A percentile compares a stretch with the other conserved stretches of the same genome.
phyloP scores from a whole-genome alignment of 2,888 invertebrate genomes.

The Hypercompe scribonia region DNA sequence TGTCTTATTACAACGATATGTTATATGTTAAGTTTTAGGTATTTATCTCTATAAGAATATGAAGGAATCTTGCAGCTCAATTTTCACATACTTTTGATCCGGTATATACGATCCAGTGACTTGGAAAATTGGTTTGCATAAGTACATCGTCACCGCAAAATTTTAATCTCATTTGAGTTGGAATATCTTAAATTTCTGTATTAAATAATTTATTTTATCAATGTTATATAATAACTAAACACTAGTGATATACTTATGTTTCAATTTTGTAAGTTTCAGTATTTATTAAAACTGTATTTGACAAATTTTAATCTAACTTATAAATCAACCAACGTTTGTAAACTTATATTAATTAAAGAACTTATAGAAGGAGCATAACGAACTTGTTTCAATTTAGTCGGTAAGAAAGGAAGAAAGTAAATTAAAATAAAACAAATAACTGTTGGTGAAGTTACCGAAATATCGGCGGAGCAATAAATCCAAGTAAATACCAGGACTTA shows the following conservation, averaged over 20 bases:
- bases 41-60: not conserved
- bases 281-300: slow-evolving; percentile 16
- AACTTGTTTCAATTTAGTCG: slow-evolving; percentile 47
- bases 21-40: not conserved
- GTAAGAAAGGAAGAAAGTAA: slow-evolving; percentile 38
- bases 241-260: not conserved
- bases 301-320: not conserved
- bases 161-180: slow-evolving; percentile 17
- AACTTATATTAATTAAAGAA: slow-evolving; percentile 44
- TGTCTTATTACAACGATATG: not conserved
- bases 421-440: slow-evolving; percentile 38
- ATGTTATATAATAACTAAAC: not conserved
- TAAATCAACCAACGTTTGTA: slow-evolving; percentile 26
- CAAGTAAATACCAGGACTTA: slow-evolving; percentile 44
- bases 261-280: not conserved
- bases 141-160: slow-evolving; percentile 14
- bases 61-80: slow-evolving; percentile 16
- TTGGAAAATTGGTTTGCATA: slow-evolving; percentile 27
- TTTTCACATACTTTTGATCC: slow-evolving; percentile 24
- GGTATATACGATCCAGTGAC: slow-evolving; percentile 22
- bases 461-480: slow-evolving; percentile 53
- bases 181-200: slow-evolving; percentile 1
- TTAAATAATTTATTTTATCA: not conserved
- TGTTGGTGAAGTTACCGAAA: slow-evolving; percentile 44
- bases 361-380: slow-evolving; percentile 23